A percentile compares a stretch with the other conserved stretches of the same genome.
phyloP scores from a whole-genome alignment of 2,888 invertebrate genomes.

The Spialia ferax region DNA sequence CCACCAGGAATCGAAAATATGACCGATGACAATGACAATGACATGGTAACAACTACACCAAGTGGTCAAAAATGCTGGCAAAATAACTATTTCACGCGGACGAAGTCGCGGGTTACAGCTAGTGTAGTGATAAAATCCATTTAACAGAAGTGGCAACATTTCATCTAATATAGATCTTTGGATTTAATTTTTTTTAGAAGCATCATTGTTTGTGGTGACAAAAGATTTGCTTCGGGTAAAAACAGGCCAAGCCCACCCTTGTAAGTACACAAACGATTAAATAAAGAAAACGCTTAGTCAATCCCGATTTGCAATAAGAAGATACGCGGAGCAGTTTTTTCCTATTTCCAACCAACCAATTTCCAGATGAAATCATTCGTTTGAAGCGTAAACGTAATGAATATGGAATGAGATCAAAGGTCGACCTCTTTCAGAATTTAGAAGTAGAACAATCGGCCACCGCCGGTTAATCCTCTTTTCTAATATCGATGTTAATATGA shows the following conservation, averaged over 20 bases:
- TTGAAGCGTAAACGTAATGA: constrained; percentile 35
- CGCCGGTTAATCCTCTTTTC: constrained; percentile 5
- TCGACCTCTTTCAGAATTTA: constrained; percentile 33
- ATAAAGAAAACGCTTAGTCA: constrained; percentile 1
- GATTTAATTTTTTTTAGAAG: not conserved
- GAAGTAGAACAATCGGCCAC: constrained; percentile 21
- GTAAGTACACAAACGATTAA: not conserved
- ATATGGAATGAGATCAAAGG: constrained; percentile 35
- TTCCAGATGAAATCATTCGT: constrained; percentile 35
- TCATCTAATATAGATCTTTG: no score
- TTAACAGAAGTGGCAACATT: no score
- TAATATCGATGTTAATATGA: constrained; percentile 1
- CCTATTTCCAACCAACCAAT: constrained; percentile 23
- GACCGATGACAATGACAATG: no score
- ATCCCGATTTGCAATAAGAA: constrained; percentile 6
- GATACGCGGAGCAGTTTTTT: constrained; percentile 8
- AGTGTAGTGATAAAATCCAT: no score
- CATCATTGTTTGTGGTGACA: not conserved
- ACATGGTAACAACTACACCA: no score
- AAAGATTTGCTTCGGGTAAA: not conserved
- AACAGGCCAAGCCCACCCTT: not conserved
- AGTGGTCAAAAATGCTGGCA: no score
- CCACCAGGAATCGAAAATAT: no score
- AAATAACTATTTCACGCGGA: no score
- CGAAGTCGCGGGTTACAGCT: no score